A percentile compares a stretch with the other conserved stretches of the same genome.
These are phyloP conservation scores for Avahi laniger DNA, from an alignment of 2,797 vertebrate genomes.

Conservation along the genomic window DNA sequence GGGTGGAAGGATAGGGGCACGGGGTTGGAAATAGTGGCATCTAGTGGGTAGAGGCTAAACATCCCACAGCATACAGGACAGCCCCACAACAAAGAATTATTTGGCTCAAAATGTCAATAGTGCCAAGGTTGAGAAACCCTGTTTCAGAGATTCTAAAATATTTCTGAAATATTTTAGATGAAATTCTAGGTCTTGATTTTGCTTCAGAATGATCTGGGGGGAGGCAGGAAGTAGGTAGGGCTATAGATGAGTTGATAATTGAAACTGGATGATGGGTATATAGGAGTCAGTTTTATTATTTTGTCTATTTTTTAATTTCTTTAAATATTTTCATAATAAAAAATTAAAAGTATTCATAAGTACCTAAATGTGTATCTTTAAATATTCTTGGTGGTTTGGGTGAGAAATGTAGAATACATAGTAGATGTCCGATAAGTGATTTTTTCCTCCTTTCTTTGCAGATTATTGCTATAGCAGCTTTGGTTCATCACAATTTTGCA, in stretches of 20 bases:
- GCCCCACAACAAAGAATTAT: not conserved
- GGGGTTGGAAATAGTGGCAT: not conserved
- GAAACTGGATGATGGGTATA: not conserved
- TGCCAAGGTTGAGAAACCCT: not conserved
- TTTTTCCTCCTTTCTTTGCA: conserved; percentile 77
- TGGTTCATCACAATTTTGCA: conserved; percentile 92
- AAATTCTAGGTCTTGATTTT: conserved; percentile 27
- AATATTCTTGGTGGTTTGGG: not conserved
- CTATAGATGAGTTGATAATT: not conserved
- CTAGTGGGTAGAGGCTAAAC: not conserved
- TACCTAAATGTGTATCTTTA: conserved; percentile 5
- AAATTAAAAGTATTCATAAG: not conserved
- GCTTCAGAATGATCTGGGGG: not conserved
- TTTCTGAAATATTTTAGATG: not conserved
- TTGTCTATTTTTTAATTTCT: not conserved
- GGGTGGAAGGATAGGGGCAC: not conserved
- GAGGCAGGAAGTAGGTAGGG: not conserved
- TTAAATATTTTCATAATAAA: conserved; percentile 20
- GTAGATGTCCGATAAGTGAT: not conserved
- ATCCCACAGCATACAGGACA: not conserved
- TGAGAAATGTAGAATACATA: conserved; percentile 23
- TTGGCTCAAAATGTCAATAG: not conserved
- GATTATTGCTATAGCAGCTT: conserved; percentile 93
- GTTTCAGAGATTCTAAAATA: conserved; percentile 19
- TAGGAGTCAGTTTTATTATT: conserved; percentile 10